A percentile compares a stretch with the other conserved stretches of the same genome.
These are phyloP conservation scores for Sisyra terminalis DNA, from an alignment of 2,888 invertebrate genomes.

Conservation along the genomic window DNA sequence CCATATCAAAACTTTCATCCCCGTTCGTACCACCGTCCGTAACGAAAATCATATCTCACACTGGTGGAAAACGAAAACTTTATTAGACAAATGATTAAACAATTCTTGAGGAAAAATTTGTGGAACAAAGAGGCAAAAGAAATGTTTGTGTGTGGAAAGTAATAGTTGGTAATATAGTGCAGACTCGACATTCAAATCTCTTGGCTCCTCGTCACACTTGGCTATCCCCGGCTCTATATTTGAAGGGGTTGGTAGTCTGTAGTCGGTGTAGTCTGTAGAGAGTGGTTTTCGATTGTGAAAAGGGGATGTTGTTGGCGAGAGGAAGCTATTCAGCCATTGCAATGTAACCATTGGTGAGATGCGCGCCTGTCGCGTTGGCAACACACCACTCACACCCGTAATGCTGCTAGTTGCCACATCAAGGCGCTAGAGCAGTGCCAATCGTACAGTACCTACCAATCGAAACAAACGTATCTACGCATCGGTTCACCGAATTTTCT, in stretches of 20 bases:
- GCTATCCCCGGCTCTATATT: too few species aligned
- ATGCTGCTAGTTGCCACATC: background rate
- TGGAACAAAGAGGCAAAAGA: too few species aligned
- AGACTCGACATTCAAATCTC: too few species aligned
- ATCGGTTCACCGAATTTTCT: background rate
- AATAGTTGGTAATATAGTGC: too few species aligned
- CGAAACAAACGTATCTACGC: background rate
- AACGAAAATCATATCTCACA: too few species aligned
- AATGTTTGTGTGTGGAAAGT: too few species aligned
- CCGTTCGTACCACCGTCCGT: background rate
- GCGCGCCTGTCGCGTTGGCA: slow-evolving; percentile 7
- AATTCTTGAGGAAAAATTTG: too few species aligned
- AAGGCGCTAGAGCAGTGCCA: background rate
- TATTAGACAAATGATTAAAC: too few species aligned
- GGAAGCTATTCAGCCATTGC: slow-evolving; percentile 7
- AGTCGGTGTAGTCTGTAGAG: too few species aligned
- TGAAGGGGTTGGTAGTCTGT: too few species aligned
- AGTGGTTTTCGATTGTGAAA: too few species aligned
- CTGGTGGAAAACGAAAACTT: background rate
- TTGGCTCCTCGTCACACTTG: too few species aligned
- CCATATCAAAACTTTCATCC: background rate
- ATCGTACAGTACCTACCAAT: background rate
- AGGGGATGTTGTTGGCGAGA: background rate
- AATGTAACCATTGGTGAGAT: slow-evolving; percentile 5
- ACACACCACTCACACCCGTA: slow-evolving; percentile 1